These are phyloP conservation scores for Leiothrix lutea DNA, from an alignment of 2,113 vertebrate genomes.

Conservation along the genomic window DNA sequence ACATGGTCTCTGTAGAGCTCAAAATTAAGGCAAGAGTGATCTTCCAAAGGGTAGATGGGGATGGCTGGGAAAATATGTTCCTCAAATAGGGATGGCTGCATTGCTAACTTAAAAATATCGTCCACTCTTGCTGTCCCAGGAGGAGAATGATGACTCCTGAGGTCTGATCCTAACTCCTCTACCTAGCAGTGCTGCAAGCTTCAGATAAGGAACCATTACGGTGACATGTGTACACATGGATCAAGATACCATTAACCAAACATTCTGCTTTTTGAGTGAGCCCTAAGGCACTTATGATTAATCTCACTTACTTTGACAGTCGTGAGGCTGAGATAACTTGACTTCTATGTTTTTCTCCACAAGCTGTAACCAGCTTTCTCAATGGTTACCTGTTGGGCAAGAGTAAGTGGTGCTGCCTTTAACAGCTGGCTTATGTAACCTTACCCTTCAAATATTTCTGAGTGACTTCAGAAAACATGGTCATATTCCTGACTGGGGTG, in stretches of 20 bases:
- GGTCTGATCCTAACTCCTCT: background rate
- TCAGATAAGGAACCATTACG: background rate
- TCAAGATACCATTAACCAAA: background rate
- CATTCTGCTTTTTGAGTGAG: background rate
- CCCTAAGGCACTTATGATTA: background rate
- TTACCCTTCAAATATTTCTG: background rate
- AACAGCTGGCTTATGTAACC: background rate
- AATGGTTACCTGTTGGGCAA: background rate
- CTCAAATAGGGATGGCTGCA: background rate
- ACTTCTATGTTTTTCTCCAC: background rate
- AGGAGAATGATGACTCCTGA: background rate
- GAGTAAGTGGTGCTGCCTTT: background rate
- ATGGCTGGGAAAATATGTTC: background rate
- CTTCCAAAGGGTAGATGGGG: background rate
- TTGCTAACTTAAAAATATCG: background rate
- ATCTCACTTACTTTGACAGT: background rate
- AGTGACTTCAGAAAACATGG: background rate
- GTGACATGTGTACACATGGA: fast-evolving
- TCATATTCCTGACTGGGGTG: background rate
- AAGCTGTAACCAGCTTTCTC: background rate
- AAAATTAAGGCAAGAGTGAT: background rate
- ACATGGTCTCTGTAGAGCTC: background rate
- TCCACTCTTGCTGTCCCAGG: background rate
- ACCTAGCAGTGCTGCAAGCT: background rate
- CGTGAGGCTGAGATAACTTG: background rate